Conservation (phyloP, 1,140 invertebrate species). For the Myzus persicae region DNA sequence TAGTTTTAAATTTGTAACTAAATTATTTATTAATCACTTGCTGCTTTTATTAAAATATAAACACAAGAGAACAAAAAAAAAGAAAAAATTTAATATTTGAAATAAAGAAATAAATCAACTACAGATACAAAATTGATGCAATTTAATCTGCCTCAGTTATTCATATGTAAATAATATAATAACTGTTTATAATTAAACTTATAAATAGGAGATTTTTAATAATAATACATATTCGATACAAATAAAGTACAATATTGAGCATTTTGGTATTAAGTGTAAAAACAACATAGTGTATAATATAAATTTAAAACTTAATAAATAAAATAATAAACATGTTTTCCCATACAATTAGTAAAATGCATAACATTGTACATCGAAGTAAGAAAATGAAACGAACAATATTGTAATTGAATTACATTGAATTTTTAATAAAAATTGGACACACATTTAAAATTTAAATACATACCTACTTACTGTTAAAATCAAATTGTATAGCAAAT, state of each 20-base stretch:
- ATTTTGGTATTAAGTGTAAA: background rate
- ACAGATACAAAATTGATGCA: slow-evolving; percentile 28
- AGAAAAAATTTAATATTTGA: background rate
- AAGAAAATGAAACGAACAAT: background rate
- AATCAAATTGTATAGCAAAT: background rate
- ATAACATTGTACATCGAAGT: background rate
- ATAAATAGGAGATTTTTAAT: background rate
- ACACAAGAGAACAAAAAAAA: background rate
- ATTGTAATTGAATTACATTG: background rate
- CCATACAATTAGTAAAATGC: background rate
- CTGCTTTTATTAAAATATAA: background rate
- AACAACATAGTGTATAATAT: slow-evolving; percentile 26
- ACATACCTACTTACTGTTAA: background rate
- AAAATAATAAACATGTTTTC: background rate
- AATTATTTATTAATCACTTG: background rate
- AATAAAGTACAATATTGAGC: slow-evolving; percentile 27
- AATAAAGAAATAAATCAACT: background rate
- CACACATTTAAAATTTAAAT: background rate
- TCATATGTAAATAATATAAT: background rate
- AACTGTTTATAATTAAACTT: background rate
- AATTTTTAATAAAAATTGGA: background rate
- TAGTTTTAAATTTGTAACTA: background rate
- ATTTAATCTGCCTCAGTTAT: background rate
- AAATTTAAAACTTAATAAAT: slow-evolving; percentile 23
- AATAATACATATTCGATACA: slow-evolving; percentile 27